A percentile compares a stretch with the other conserved stretches of the same genome.
phyloP scores from a whole-genome alignment of 2,797 vertebrate genomes.

The Chiroxiphia lanceolata region DNA sequence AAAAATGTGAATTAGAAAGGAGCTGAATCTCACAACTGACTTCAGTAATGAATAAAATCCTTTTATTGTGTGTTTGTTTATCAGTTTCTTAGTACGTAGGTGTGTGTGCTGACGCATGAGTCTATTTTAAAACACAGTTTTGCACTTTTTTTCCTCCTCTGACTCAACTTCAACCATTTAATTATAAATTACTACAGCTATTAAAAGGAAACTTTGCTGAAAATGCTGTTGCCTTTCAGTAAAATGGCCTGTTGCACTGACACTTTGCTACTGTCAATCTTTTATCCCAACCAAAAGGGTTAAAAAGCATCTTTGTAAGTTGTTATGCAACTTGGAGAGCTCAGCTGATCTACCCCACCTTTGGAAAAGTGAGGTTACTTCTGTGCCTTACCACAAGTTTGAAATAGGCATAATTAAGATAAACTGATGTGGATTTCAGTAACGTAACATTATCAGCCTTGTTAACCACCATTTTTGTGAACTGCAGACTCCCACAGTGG shows the following conservation, averaged over 20 bases:
- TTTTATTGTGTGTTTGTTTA: background rate
- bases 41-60: background rate
- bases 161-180: conserved; percentile 4
- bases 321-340: background rate
- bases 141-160: background rate
- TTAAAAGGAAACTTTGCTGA: background rate
- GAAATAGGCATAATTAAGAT: background rate
- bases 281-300: background rate
- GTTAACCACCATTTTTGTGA: background rate
- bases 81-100: conserved; percentile 13
- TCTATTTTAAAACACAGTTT: conserved; percentile 36
- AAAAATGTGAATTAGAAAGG: conserved; percentile 1
- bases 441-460: background rate
- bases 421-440: background rate
- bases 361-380: background rate
- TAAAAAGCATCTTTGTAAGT: background rate
- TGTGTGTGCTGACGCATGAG: conserved; percentile 9
- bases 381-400: background rate
- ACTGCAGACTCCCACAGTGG: background rate
- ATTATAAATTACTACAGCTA: background rate
- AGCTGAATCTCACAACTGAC: background rate
- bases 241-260: background rate
- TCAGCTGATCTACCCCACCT: background rate
- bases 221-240: background rate
- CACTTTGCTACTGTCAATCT: background rate